Evolutionary conservation across 1,140 invertebrate species (phyloP).

Genomic region (Drosophila insularis): DNA sequence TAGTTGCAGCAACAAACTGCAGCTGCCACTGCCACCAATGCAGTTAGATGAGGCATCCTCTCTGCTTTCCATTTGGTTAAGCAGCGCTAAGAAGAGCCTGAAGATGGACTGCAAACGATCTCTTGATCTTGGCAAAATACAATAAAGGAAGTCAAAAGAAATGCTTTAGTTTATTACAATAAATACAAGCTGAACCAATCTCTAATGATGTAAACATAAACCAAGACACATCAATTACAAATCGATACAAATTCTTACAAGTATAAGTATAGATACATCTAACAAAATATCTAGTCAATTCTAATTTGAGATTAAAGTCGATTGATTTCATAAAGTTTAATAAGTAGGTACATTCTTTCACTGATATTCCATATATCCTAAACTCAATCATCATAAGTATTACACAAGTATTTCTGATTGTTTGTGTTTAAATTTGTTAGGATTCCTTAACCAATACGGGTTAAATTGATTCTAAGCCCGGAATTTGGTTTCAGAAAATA

Average conservation of each 20-base stretch:
- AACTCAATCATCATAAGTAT: no score
- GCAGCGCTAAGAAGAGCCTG: conserved; percentile 55
- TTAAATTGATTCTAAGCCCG: no score
- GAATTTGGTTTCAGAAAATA: no score
- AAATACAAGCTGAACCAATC: conserved; percentile 16
- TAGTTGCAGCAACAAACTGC: conserved; percentile 79
- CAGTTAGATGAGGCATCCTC: conserved; percentile 44
- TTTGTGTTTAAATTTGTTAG: no score
- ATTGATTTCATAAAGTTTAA: no score
- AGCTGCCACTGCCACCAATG: conserved; percentile 47
- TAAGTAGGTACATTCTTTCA: no score
- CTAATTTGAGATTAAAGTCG: no score
- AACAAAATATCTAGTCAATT: no score
- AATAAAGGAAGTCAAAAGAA: conserved; percentile 56
- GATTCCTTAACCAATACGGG: no score
- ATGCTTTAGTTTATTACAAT: conserved; percentile 34
- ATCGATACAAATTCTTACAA: neutral
- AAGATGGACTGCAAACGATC: conserved; percentile 56
- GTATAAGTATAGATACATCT: no score
- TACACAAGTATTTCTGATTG: no score
- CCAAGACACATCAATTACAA: neutral
- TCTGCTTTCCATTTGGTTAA: conserved; percentile 70
- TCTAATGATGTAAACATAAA: conserved; percentile 47
- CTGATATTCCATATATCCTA: no score
- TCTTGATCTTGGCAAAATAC: conserved; percentile 47